Evolutionary conservation across 2,113 vertebrate genomes (phyloP), one percentile per base, ranked within the genome.

Genomic region (Symphodus melops): DNA sequence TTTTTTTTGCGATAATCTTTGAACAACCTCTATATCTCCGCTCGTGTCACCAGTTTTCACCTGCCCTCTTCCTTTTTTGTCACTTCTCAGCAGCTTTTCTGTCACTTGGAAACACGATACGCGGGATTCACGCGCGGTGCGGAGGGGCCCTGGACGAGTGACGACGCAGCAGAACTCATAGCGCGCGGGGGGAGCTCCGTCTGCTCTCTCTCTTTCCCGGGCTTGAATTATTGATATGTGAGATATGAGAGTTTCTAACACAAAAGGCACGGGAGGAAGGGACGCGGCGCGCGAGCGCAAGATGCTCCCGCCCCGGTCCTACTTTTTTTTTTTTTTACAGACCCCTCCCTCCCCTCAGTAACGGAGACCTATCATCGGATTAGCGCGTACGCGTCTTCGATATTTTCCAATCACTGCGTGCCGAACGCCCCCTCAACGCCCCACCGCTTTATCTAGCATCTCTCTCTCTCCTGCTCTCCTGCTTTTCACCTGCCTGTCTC

Each of bases 181-280:
- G 95, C 94, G 95, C 90, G 83, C 79, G 76, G 28, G 41, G 77
- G 91, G 85, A 83, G 83, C 84, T 93, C 92, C 89, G 92, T 92
- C 93, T 90, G 90, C 76, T 84, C 86, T 84, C 89, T 89, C 90
- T 90, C 90, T 51, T 51, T 89, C 91, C 91, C 93, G 92, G 93
- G 90, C 94, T 71, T 96, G 90, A 94, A 95, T 94, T 95, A 94
- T 95, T 95, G 95, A 95, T 94, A 93, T 90, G 92, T 92, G 94
- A 88, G 92, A 91, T 91, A 91, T 93, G 90, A 93, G 93, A 92
- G 94, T 95, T 88, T 89, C 75, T 89, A 94, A 94, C 95, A 95
- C 95, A 95, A 95, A 84, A 95, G 94, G 91, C 93, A 93, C 80
- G 36, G 3, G 82, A 82, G 77, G 69, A 75, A 64, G 44, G 90